Evolutionary conservation across 2,113 vertebrate genomes (phyloP), one percentile per base, ranked within the genome.

Genomic region (Lethenteron reissneri): DNA sequence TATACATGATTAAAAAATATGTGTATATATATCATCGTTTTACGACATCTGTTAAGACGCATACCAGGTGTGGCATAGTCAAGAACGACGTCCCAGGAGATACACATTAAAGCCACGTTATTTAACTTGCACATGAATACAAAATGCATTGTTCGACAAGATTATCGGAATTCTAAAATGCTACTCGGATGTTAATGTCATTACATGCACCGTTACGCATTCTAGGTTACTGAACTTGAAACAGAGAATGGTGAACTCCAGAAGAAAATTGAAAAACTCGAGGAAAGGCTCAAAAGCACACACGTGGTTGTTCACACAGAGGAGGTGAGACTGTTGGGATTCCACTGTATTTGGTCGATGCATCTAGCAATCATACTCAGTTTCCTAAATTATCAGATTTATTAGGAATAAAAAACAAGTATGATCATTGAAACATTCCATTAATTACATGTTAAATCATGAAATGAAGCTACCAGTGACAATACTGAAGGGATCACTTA

Each of bases 211-310:
- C 9, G 9, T 68, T 68, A 60, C 19, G 11, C 76, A 78, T 80
- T 80, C 64, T 80, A 99, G 94, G 96, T 99, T 82, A 89, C 97
- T 81, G 94, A 97, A 76, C 80, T 99, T 78, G 91, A 97, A 84
- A 85, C 84, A 2, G 92, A 99, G 83, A 99, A 99, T 74, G 82
- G 81, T 68, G 90, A 97, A 74, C 79, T 99, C 71, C 97, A 91
- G 84, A 86, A 86, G 69, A 92, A 92, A 78, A 86, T 97, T n/a
- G 89, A 88, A 71, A 84, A 88, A 74, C 80, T 99, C 74, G 91
- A 95, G 78, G 88, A 87, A 70, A 90, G 89, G 75, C 78, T 97
- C 80, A 88, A 85, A 82, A 84, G 86, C 71, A 80, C 84, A 73
- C 87, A 90, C 73, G 81, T 83, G 2, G 10, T 68, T 68, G 64